Base-by-base conservation (phyloP, 2,888 invertebrate species). In the Scotopteryx bipunctaria region DNA sequence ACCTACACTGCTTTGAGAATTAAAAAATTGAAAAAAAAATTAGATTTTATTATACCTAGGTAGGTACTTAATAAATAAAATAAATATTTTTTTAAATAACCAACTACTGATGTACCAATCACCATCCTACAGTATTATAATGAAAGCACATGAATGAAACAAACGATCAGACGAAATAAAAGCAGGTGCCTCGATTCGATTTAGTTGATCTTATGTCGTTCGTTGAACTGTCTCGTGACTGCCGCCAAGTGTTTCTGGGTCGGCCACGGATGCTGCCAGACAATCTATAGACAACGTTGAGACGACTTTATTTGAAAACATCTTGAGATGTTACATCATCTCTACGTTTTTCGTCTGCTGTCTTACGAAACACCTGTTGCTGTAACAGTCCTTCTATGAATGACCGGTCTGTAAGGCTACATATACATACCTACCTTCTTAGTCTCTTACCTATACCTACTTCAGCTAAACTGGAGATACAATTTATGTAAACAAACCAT, bases 241-340 rank as follows among this genome's bases (percentile, higher is more conserved):
- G 65, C 52, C 69, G 68, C 54, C 66, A 66, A 69, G 51, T 49
- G 65, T 68, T 74, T 73, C 64, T 73, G 69, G 72, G 73, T 68
- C 71, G 66, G 17, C 45, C 59, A 58, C 58, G 54, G 52, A 33
- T 57, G 55, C 47, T 66, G 66, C 60, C 58, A 64, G 69, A 61
- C 63, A 27, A 43, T 41, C 46, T 33, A 25, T 44, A 56, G 40
- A 61, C 63, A 17, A 37, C 29, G 43, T 23, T 41, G 48, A 51
- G 37, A 55, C 44, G 25, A 40, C 6, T 27, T 33, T 48, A 37
- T 43, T 38, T 35, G 29, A 36, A 52, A 44, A 45, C 37, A 13
- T 16, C 27, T 9, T 11, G n/a, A 15, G 25, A 15, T 41, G 40
- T 48, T 48, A 21, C 48, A 36, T 42, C 48, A 48, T 41, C n/a